Conservation (phyloP, 1,140 invertebrate species). For the Lanistes nyassanus region DNA sequence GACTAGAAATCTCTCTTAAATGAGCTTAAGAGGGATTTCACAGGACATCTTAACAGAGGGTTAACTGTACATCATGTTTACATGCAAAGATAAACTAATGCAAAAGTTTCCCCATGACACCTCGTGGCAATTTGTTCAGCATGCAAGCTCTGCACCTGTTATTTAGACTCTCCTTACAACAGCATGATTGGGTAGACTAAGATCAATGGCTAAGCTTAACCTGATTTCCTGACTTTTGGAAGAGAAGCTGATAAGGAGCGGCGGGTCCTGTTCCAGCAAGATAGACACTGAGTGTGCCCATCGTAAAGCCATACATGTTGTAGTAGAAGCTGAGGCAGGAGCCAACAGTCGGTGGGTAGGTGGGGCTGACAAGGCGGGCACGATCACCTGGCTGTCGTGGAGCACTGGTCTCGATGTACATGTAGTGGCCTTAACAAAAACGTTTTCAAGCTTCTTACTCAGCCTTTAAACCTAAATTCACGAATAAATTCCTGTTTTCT, state of each 20-base stretch:
- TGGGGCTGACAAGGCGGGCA: slow-evolving; percentile 50
- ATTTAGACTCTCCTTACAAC: no score
- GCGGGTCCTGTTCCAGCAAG: neutral
- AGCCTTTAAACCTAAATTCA: neutral
- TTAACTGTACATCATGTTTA: no score
- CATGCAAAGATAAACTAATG: no score
- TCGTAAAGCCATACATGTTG: slow-evolving; percentile 78
- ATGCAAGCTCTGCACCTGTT: no score
- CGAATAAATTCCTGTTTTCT: no score
- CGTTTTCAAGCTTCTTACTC: neutral
- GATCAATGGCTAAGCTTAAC: neutral
- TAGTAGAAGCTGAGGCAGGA: slow-evolving; percentile 73
- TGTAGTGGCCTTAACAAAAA: slow-evolving; percentile 67
- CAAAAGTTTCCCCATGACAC: no score
- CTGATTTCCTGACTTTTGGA: slow-evolving; percentile 15
- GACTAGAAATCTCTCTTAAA: no score
- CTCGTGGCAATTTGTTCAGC: no score
- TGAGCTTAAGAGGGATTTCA: no score
- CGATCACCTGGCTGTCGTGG: slow-evolving; percentile 51
- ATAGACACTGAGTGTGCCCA: slow-evolving; percentile 56
- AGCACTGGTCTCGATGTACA: slow-evolving; percentile 63
- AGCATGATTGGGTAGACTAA: no score
- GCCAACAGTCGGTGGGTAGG: slow-evolving; percentile 42
- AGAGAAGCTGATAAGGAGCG: neutral
- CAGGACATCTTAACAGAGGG: no score